phyloP scores from a whole-genome alignment of 2,113 vertebrate species.

The Dicaeum eximium region DNA sequence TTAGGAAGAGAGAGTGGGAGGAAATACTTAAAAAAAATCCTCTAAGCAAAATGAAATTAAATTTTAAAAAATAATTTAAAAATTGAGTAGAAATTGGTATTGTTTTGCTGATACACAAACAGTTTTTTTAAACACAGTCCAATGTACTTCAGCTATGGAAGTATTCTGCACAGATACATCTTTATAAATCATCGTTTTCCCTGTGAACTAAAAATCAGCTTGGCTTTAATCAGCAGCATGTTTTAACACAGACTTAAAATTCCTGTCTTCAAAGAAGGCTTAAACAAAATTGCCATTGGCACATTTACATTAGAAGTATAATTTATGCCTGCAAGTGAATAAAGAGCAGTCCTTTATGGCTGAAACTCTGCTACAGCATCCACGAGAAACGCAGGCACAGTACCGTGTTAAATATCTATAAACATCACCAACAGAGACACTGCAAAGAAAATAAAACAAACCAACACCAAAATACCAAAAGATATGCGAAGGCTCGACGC shows the following conservation, averaged over 20 bases:
- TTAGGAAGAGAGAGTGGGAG: background rate
- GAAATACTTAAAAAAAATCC: background rate
- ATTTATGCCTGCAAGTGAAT: conserved; percentile 50
- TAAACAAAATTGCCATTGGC: conserved; percentile 8
- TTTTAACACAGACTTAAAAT: conserved; percentile 43
- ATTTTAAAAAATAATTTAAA: background rate
- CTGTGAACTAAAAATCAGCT: conserved; percentile 4
- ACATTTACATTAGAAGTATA: conserved; percentile 41
- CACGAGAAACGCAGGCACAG: conserved; percentile 8
- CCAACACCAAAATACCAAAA: background rate
- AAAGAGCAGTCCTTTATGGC: conserved; percentile 51
- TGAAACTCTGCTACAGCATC: conserved; percentile 58
- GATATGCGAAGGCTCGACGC: background rate
- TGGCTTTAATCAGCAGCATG: conserved; percentile 22
- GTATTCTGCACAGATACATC: background rate
- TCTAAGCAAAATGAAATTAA: background rate
- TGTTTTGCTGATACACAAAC: background rate
- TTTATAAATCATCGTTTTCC: background rate
- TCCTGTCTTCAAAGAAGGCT: conserved; percentile 33
- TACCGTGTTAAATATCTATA: conserved; percentile 23
- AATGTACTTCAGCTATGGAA: background rate
- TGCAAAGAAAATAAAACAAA: background rate
- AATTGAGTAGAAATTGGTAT: background rate
- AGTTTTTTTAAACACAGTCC: background rate
- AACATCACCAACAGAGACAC: background rate